Conservation (phyloP, 2,797 vertebrate species). For the Vireo griseus region DNA sequence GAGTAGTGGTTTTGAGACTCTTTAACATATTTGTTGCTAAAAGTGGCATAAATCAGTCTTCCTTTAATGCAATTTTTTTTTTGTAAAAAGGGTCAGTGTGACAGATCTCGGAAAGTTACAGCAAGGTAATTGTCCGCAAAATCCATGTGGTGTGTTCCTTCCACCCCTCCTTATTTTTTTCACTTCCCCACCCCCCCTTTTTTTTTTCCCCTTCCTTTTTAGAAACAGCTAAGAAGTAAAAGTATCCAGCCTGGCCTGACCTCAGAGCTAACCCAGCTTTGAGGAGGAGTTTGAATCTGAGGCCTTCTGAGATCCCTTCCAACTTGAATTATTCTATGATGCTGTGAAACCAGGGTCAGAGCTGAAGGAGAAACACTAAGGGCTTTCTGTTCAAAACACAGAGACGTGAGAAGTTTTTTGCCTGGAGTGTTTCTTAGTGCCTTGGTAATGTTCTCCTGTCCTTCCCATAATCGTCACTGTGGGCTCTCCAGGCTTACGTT, state of each 20-base stretch:
- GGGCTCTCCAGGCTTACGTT: neutral
- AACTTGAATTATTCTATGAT: neutral
- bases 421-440: neutral
- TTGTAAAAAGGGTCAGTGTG: neutral
- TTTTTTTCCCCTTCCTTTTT: too few relatives aligned
- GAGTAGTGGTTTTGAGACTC: neutral
- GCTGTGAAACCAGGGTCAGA: neutral
- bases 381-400: neutral
- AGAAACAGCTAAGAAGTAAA: neutral
- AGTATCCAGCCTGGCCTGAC: neutral
- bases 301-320: neutral
- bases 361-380: neutral
- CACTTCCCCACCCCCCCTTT: too few relatives aligned
- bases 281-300: neutral
- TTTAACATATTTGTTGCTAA: neutral
- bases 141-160: neutral
- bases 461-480: neutral
- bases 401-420: neutral
- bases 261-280: neutral
- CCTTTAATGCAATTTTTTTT: neutral
- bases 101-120: neutral
- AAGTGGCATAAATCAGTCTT: neutral
- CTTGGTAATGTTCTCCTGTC: neutral
- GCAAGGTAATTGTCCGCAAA: neutral
- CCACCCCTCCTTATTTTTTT: fast-evolving